Evolutionary conservation across 1,140 invertebrate genomes (phyloP).

Genomic region (Matsumurasca onukii): DNA sequence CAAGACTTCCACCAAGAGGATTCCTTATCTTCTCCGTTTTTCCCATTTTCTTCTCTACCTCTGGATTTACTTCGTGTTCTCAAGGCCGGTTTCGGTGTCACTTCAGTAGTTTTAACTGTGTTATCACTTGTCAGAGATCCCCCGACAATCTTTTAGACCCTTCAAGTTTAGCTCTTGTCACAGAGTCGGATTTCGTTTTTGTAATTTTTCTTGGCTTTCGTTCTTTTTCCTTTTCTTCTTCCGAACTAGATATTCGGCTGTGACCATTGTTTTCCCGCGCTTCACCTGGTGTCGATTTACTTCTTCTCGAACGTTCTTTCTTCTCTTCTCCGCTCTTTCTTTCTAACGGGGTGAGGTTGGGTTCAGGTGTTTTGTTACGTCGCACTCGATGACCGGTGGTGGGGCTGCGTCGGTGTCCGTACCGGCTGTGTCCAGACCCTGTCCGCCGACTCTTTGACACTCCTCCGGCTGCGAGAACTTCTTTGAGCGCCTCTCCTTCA

Average conservation of each 20-base stretch:
- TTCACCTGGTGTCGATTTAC: constrained; percentile 21
- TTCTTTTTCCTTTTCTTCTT: constrained; percentile 26
- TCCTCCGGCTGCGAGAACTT: constrained; percentile 27
- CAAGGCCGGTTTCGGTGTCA: constrained; percentile 2
- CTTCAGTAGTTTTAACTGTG: not conserved
- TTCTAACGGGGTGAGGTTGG: constrained; percentile 8
- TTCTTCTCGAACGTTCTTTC: constrained; percentile 24
- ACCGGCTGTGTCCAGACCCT: constrained; percentile 29
- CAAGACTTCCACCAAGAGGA: constrained; percentile 32
- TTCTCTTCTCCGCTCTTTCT: constrained; percentile 8
- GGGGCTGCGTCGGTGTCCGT: constrained; percentile 32
- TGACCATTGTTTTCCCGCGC: not conserved
- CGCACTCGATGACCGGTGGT: constrained; percentile 32
- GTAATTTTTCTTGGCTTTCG: constrained; percentile 1
- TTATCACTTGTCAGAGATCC: not conserved
- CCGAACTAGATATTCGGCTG: constrained; percentile 19
- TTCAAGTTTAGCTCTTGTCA: constrained; percentile 28
- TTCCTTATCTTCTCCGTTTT: constrained; percentile 24
- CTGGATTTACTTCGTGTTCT: constrained; percentile 28
- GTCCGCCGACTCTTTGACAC: constrained; percentile 27
- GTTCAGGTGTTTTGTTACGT: constrained; percentile 32
- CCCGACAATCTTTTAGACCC: constrained; percentile 15
- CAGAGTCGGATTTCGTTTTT: constrained; percentile 12
- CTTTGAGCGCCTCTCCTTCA: too few relatives aligned
- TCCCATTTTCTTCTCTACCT: constrained; percentile 17